Conservation (phyloP, 2,113 vertebrate genomes). For the Hypanus sabinus region DNA sequence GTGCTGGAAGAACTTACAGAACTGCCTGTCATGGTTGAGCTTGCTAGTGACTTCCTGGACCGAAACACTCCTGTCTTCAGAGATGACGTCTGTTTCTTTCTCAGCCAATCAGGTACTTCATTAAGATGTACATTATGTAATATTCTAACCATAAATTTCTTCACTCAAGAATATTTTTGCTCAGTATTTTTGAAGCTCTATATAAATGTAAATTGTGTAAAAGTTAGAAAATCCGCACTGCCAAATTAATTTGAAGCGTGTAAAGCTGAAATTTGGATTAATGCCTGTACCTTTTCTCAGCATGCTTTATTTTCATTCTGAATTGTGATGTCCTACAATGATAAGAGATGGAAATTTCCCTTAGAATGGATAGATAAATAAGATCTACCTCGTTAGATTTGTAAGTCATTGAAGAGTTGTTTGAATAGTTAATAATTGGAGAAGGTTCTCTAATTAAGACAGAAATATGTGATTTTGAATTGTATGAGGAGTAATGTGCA, state of each 20-base stretch:
- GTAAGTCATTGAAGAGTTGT: background rate
- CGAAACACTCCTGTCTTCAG: slow-evolving; percentile 93
- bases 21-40: slow-evolving; percentile 93
- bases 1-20: slow-evolving; percentile 93
- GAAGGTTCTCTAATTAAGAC: no score
- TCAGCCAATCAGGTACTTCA: slow-evolving; percentile 87
- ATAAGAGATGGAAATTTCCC: background rate
- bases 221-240: background rate
- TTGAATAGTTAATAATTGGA: no score
- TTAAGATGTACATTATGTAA: no score
- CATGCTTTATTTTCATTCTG: background rate
- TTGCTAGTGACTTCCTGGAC: slow-evolving; percentile 96
- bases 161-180: background rate
- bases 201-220: background rate
- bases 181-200: no score
- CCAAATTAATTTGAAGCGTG: background rate
- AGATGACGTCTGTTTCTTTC: slow-evolving; percentile 96
- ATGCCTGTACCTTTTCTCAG: background rate
- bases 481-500: background rate
- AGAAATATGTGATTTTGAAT: background rate
- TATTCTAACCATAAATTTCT: background rate
- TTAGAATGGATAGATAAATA: background rate
- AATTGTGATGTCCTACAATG: background rate
- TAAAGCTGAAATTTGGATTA: background rate
- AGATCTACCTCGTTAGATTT: background rate